Conservation (phyloP, 2,797 vertebrate species). For the Enteromius thamalakanensis region DNA sequence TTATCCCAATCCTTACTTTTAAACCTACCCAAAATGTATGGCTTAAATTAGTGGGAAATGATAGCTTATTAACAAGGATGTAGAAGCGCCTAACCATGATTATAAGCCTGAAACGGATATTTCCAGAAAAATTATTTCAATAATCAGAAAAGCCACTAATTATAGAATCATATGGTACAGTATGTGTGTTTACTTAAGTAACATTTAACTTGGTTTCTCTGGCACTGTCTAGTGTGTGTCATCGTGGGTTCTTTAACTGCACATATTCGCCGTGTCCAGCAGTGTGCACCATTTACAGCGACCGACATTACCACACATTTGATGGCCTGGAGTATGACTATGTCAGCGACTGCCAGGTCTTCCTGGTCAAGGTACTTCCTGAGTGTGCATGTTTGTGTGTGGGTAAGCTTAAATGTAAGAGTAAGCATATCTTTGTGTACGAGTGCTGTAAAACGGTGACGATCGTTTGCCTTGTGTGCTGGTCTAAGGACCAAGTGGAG, state of each 20-base stretch:
- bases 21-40: too few relatives aligned
- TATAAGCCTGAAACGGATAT: too few relatives aligned
- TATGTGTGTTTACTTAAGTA: not conserved
- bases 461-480: constrained; percentile 21
- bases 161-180: not conserved
- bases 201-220: constrained; percentile 9
- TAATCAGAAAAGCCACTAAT: constrained; percentile 3
- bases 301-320: constrained; percentile 95
- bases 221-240: constrained; percentile 83
- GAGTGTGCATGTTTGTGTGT: constrained; percentile 22
- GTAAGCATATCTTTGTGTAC: constrained; percentile 10
- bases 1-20: too few relatives aligned
- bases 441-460: not conserved
- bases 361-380: constrained; percentile 87
- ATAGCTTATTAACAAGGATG: too few relatives aligned
- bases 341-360: constrained; percentile 93
- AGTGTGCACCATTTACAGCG: constrained; percentile 93
- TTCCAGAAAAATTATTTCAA: not conserved
- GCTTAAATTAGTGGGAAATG: too few relatives aligned
- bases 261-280: constrained; percentile 93
- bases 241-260: constrained; percentile 93
- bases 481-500: constrained; percentile 40
- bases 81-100: too few relatives aligned
- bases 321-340: constrained; percentile 97
- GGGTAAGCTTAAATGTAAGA: not conserved